These are phyloP conservation scores for Neelides sp. DNA, from an alignment of 1,140 invertebrate species.

Conservation along the genomic window DNA sequence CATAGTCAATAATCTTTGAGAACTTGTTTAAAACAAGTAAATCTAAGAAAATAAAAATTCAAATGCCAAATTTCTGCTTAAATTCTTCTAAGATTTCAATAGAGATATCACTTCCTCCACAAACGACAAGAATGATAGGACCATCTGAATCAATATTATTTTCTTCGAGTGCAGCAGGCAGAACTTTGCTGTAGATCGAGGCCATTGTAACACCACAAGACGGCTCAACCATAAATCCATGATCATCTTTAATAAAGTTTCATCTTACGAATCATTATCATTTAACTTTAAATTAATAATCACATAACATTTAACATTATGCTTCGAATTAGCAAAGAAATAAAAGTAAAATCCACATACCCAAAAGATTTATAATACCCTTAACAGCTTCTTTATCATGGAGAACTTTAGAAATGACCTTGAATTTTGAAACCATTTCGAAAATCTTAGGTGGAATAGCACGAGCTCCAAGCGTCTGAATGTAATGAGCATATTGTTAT, in stretches of 20 bases:
- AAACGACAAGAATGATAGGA: slow-evolving; percentile 40
- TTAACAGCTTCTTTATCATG: slow-evolving; percentile 40
- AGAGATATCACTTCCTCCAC: slow-evolving; percentile 40
- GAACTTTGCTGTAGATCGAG: slow-evolving; percentile 31
- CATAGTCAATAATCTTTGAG: too few species aligned
- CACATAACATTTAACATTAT: slow-evolving; percentile 2
- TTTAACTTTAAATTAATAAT: slow-evolving; percentile 1
- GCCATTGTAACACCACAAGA: slow-evolving; percentile 42
- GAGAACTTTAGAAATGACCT: slow-evolving; percentile 38
- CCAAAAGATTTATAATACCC: slow-evolving; percentile 39
- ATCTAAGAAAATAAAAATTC: too few species aligned
- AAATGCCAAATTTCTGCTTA: slow-evolving; percentile 6
- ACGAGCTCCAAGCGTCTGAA: slow-evolving; percentile 38
- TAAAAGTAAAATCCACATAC: slow-evolving; percentile 30
- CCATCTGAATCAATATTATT: slow-evolving; percentile 27
- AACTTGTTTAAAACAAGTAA: too few species aligned
- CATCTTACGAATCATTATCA: background rate
- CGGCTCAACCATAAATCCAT: slow-evolving; percentile 41
- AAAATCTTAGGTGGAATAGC: slow-evolving; percentile 35
- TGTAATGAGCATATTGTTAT: too few species aligned
- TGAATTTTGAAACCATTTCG: slow-evolving; percentile 33
- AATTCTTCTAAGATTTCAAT: slow-evolving; percentile 28
- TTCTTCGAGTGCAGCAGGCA: slow-evolving; percentile 28
- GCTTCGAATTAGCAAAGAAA: background rate
- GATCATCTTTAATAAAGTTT: slow-evolving; percentile 34